Conservation (phyloP, 2,113 vertebrate species). For the Cololabis saira region DNA sequence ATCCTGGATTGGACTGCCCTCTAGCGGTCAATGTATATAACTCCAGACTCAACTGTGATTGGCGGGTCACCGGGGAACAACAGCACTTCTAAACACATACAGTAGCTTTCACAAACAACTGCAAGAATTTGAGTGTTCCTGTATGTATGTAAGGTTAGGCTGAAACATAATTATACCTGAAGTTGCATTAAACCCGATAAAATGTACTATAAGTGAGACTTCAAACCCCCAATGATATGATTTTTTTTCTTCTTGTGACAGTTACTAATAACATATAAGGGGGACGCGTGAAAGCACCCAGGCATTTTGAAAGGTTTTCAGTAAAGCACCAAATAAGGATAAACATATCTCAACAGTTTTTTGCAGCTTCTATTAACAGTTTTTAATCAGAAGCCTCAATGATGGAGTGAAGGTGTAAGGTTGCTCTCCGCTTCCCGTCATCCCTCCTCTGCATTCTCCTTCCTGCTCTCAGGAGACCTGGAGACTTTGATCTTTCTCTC, state of each 20-base stretch:
- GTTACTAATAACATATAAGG: too few species aligned
- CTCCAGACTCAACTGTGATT: background rate
- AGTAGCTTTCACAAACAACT: background rate
- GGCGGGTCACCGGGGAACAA: background rate
- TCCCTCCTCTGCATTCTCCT: constrained; percentile 31
- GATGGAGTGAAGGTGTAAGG: constrained; percentile 27
- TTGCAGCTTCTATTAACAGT: background rate
- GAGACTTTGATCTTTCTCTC: constrained; percentile 74
- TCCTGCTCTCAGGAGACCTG: constrained; percentile 63
- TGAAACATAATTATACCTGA: too few species aligned
- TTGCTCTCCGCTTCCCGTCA: constrained; percentile 25
- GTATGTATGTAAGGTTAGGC: too few species aligned
- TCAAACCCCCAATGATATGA: too few species aligned
- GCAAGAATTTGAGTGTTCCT: too few species aligned
- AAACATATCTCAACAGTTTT: background rate
- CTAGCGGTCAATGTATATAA: constrained; percentile 48
- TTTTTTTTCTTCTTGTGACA: too few species aligned
- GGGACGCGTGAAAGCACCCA: too few species aligned
- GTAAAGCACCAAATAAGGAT: background rate
- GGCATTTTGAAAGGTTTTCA: background rate
- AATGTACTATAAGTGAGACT: too few species aligned
- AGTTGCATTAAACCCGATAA: too few species aligned
- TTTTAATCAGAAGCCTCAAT: background rate
- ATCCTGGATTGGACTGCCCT: constrained; percentile 62
- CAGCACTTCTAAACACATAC: too few species aligned